Base-by-base conservation (phyloP, 2,888 invertebrate species). In the Lepetodrilus schrolli region DNA sequence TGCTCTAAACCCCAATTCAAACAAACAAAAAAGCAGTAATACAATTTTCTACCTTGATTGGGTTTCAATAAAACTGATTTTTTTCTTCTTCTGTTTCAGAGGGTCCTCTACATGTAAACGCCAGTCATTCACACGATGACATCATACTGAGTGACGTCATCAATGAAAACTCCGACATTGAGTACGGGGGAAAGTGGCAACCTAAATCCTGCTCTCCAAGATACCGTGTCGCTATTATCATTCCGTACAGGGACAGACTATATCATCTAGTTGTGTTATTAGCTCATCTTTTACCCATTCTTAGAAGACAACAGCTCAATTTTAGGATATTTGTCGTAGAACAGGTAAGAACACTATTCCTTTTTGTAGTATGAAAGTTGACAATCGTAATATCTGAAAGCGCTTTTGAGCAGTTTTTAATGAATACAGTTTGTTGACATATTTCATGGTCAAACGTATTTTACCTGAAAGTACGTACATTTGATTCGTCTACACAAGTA, bases 241-340 rank as follows among this genome's bases (percentile, higher is more conserved):
- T 90, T 38, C 90, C 90, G 2, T 90, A 87, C 79, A 87, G 92
- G 82, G 90, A 92, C 78, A 85, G 92, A 30, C 85, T 86, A 74
- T 86, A 89, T 43, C 92, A 93, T 81, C 88, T 92, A 20, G 82
- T 86, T 43, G 88, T 89, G 1, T 87, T 92, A 50, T 88, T 92
- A 13, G 83, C 90, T 49, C 89, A 91, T 80, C 87, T 92, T 0
- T 91, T 92, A 76, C 92, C 92, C 4, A 87, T 92, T 48, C 88
- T 93, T 10, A 90, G 91, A 80, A 84, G 91, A 26, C 93, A 93
- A 79, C 90, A 91, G 78, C 81, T 92, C 23, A 89, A 91, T 69
- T 92, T 92, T 80, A 88, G 90, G 77, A 90, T 93, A 43, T 92
- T 91, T 83, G 91, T 93, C 4, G 90, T 91, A 1, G 93, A 93